These are phyloP conservation scores for Otolemur garnettii DNA, from an alignment of 2,113 vertebrate species.

Conservation along the genomic window DNA sequence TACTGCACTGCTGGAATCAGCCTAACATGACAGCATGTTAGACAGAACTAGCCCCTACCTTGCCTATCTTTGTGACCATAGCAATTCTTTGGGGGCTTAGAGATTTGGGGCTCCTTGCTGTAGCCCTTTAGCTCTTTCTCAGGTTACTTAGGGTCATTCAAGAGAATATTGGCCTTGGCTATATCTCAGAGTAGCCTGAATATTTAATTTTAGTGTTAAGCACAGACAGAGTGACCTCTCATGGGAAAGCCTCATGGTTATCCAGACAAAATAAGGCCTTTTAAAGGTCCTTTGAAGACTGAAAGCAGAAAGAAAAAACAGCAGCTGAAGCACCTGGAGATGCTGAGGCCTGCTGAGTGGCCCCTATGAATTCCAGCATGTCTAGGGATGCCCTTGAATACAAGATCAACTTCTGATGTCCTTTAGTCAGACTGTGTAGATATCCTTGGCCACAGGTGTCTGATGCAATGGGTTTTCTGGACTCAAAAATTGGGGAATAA, in stretches of 20 bases:
- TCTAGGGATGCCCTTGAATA: not conserved
- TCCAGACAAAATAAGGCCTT: not conserved
- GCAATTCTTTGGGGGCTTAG: not conserved
- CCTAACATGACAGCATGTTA: not conserved
- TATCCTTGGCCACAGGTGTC: not conserved
- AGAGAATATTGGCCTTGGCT: not conserved
- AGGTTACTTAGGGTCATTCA: not conserved
- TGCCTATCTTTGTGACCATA: not conserved
- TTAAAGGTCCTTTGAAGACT: not conserved
- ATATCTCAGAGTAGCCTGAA: not conserved
- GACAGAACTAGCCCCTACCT: not conserved
- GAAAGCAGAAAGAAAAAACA: not conserved
- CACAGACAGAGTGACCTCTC: not conserved
- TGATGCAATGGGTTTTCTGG: not conserved
- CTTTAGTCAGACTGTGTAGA: not conserved
- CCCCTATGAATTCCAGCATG: not conserved
- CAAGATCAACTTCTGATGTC: not conserved
- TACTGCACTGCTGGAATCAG: not conserved
- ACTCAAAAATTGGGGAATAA: not conserved
- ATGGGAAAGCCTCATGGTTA: not conserved
- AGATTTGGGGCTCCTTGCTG: not conserved
- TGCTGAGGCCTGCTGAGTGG: not conserved
- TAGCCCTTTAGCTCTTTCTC: not conserved
- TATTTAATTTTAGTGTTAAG: slow-evolving; percentile 25
- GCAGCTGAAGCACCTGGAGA: not conserved